Conservation (phyloP, 1,140 invertebrate genomes). For the Zaprionus vittiger region DNA sequence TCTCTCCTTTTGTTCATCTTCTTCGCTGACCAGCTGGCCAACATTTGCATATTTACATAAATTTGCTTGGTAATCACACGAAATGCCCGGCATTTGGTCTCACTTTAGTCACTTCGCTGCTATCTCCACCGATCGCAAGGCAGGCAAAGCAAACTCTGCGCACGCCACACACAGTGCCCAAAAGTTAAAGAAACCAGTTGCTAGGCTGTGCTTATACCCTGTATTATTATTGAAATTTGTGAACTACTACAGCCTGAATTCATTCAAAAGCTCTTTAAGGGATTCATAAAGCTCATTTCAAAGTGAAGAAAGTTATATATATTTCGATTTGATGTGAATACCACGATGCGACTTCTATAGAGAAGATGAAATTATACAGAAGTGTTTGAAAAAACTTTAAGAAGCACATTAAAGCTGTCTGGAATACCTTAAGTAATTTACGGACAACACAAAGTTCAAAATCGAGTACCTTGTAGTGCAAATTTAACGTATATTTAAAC, state of each 20-base stretch:
- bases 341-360: too few relatives aligned
- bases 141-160: conserved; percentile 9
- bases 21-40: background rate
- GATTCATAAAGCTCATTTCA: too few relatives aligned
- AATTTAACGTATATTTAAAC: too few relatives aligned
- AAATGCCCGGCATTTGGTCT: conserved; percentile 55
- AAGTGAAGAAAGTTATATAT: too few relatives aligned
- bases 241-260: too few relatives aligned
- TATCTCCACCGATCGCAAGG: conserved; percentile 12
- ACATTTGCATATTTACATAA: conserved; percentile 53
- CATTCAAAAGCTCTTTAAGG: too few relatives aligned
- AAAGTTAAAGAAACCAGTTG: conserved; percentile 25
- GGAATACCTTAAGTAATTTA: too few relatives aligned
- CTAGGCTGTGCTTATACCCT: conserved; percentile 6
- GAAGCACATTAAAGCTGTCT: too few relatives aligned
- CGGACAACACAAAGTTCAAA: too few relatives aligned
- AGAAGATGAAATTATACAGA: too few relatives aligned
- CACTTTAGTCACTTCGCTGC: conserved; percentile 19
- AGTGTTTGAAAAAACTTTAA: too few relatives aligned
- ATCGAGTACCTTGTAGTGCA: too few relatives aligned
- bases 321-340: background rate
- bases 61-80: conserved; percentile 63
- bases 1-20: conserved; percentile 20
- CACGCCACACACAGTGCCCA: conserved; percentile 23
- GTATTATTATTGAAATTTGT: background rate